phyloP scores from a whole-genome alignment of 2,797 vertebrate species.

The Myotis pilosus region DNA sequence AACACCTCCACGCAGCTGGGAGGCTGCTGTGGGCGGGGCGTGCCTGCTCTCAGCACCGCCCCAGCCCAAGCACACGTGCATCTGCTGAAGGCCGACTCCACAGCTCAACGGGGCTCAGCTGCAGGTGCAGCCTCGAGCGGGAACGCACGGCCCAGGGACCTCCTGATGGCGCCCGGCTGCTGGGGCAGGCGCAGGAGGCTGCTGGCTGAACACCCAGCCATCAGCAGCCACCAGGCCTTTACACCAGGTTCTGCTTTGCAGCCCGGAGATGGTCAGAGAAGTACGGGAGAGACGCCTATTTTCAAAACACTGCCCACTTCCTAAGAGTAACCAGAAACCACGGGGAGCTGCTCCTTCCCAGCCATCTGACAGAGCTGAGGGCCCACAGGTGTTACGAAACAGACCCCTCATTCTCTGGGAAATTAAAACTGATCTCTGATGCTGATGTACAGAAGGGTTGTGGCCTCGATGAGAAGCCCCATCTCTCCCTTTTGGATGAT shows the following conservation, averaged over 20 bases:
- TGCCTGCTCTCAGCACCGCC: too few relatives aligned
- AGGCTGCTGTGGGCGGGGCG: background rate
- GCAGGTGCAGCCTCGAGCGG: too few relatives aligned
- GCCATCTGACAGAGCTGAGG: background rate
- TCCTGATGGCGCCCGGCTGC: background rate
- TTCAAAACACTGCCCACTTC: background rate
- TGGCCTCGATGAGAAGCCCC: background rate
- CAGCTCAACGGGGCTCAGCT: background rate
- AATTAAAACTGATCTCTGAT: background rate
- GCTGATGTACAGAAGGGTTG: background rate
- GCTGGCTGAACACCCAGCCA: background rate
- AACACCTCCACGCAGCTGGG: rapidly evolving
- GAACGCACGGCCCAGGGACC: background rate
- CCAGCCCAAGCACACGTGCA: rapidly evolving
- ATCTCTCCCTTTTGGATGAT: background rate
- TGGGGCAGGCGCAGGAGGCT: background rate
- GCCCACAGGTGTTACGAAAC: background rate
- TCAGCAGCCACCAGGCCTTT: background rate
- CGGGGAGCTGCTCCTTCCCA: background rate
- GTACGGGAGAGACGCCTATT: background rate
- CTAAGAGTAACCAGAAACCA: background rate
- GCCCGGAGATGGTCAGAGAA: background rate
- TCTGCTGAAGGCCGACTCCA: background rate
- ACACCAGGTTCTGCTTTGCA: background rate
- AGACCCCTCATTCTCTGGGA: background rate